Evolutionary conservation across 92 coral and sea anemone species (phyloP), one percentile per base, ranked within the genome.

Genomic region (Pocillopora meandrina): DNA sequence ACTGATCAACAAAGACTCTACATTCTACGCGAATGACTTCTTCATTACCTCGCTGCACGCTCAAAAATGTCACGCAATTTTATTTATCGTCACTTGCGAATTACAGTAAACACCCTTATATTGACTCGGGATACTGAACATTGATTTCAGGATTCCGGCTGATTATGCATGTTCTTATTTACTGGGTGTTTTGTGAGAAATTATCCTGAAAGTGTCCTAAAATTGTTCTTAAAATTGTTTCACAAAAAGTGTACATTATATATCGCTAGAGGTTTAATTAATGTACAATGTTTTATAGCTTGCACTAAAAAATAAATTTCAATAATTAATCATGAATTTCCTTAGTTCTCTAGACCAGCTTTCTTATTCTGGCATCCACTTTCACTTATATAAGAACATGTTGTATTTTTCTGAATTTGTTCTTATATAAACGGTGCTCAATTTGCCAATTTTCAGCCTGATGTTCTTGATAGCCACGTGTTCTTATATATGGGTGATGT

Each of bases 131-230:
- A 14, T 57, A 57, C 15, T 57, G 61, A 14, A 57, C 61, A 57
- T 57, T 57, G 61, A 57, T 57, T 57, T 57, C 61, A 57, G 61
- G 61, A 1, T 57, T 57, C 61, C 15, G 88, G 84, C 88, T 88
- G 88, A 77, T 67, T 1, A 26, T 26, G 26, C 82, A 77, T 61
- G 71, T 58, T 82, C 87, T 58, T 82, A 83, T 76, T 74, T 76
- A 82, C 64, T 47, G 78, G 75, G 66, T 78, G 63, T 81, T 72
- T 81, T 63, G 86, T 87, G 90, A 80, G 69, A 81, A 87, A 87
- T 82, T 80, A 87, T 87, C 86, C 87, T 87, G 82, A 82, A 87
- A 71, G 77, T 81, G 87, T 82, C 81, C 82, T 67, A 63, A 86
- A 71, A 78, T 31, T 86, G 81, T 78, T 80, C 73, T 72, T 56